These are phyloP conservation scores for Perizoma flavofasciatum DNA, from an alignment of 2,888 invertebrate species.

Conservation along the genomic window DNA sequence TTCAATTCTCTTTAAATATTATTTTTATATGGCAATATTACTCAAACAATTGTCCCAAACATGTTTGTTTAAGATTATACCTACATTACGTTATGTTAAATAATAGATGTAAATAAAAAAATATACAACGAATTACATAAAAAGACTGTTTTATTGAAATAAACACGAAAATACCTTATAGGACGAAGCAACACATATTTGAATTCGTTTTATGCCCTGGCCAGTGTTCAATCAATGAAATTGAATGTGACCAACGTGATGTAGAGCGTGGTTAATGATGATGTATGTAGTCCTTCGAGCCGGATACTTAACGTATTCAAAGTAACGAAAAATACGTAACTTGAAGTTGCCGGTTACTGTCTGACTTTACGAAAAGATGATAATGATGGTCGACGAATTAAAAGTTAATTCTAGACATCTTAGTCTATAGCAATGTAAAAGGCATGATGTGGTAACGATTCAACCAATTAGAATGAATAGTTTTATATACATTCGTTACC, in stretches of 20 bases:
- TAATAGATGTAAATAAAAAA: conserved; percentile 52
- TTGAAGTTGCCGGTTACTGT: too few relatives aligned
- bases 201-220: conserved; percentile 54
- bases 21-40: conserved; percentile 20
- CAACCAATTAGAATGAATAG: too few relatives aligned
- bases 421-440: too few relatives aligned
- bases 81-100: conserved; percentile 32
- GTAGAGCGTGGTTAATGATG: too few relatives aligned
- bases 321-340: too few relatives aligned
- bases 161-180: conserved; percentile 40
- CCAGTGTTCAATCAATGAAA: conserved; percentile 55
- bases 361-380: too few relatives aligned
- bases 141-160: conserved; percentile 50
- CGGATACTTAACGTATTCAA: too few relatives aligned
- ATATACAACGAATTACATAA: conserved; percentile 61
- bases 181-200: conserved; percentile 18
- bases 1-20: not conserved
- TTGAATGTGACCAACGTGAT: not conserved
- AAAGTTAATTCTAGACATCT: too few relatives aligned
- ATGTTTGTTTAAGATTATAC: conserved; percentile 31
- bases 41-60: conserved; percentile 42
- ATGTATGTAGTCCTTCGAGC: too few relatives aligned
- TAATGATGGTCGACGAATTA: too few relatives aligned
- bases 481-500: too few relatives aligned
- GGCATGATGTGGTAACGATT: too few relatives aligned